Evolutionary conservation across 2,888 invertebrate species (phyloP).

Genomic region (Syritta pipiens): DNA sequence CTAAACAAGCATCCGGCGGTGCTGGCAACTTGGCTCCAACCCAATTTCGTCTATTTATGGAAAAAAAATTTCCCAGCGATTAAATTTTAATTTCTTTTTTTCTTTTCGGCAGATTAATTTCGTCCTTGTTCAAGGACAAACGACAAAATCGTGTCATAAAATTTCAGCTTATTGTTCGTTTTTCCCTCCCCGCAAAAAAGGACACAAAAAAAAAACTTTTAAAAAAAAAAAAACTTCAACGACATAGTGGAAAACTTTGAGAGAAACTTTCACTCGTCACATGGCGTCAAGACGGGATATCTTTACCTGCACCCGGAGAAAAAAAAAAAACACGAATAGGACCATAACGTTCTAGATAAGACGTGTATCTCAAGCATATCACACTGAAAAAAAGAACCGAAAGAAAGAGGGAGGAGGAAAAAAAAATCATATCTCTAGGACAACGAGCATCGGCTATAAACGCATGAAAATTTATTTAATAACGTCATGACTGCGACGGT

Average conservation of each 20-base stretch:
- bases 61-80: neutral
- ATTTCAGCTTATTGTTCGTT: neutral
- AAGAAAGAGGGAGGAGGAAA: neutral
- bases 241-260: constrained; percentile 15
- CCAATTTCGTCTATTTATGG: neutral
- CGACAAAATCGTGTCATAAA: neutral
- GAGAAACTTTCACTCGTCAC: constrained; percentile 13
- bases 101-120: neutral
- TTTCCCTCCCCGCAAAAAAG: too few species aligned
- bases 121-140: neutral
- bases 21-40: too few species aligned
- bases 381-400: neutral
- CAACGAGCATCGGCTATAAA: neutral
- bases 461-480: constrained; percentile 29
- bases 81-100: neutral
- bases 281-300: neutral
- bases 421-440: too few species aligned
- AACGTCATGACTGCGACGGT: neutral
- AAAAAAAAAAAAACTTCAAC: too few species aligned
- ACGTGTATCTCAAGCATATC: neutral
- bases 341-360: constrained; percentile 44
- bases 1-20: too few species aligned
- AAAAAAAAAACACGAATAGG: neutral
- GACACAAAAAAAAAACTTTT: too few species aligned
- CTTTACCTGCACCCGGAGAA: neutral